phyloP scores from a whole-genome alignment of 1,140 invertebrate species.

The Teleopsis dalmanni region DNA sequence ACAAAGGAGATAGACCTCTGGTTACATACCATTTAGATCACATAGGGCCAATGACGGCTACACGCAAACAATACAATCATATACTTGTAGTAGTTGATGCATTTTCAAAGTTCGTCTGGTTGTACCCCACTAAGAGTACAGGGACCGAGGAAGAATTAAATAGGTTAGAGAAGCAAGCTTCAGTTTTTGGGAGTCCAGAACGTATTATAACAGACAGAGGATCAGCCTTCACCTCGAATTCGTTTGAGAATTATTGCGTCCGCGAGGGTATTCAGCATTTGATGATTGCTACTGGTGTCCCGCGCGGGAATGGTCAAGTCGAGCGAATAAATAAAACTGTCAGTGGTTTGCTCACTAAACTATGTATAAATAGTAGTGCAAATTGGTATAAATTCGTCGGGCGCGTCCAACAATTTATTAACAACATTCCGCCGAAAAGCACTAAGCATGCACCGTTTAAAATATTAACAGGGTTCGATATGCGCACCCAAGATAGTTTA shows the following conservation, averaged over 20 bases:
- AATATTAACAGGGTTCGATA: constrained; percentile 27
- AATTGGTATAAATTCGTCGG: constrained; percentile 33
- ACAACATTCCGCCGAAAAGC: constrained; percentile 31
- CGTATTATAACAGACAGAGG: constrained; percentile 31
- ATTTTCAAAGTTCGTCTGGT: constrained; percentile 26
- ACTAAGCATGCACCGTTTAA: constrained; percentile 34
- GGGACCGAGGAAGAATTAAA: constrained; percentile 19
- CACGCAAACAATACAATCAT: constrained; percentile 20
- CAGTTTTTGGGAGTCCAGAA: constrained; percentile 32
- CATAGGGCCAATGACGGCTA: constrained; percentile 16
- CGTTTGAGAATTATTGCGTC: no score
- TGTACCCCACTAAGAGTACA: constrained; percentile 21
- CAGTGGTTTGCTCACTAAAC: no score
- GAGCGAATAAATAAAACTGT: no score
- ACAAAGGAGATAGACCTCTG: no score
- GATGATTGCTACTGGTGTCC: no score
- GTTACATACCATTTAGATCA: constrained; percentile 15
- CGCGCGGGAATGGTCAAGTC: no score
- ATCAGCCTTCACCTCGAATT: no score
- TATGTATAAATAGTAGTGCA: no score
- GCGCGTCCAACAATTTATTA: constrained; percentile 25
- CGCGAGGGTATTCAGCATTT: no score
- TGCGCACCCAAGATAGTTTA: constrained; percentile 23
- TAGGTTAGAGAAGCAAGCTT: constrained; percentile 22
- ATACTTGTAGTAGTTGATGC: constrained; percentile 28